Conservation (phyloP, 1,140 invertebrate species). For the Mactra quadrangularis region DNA sequence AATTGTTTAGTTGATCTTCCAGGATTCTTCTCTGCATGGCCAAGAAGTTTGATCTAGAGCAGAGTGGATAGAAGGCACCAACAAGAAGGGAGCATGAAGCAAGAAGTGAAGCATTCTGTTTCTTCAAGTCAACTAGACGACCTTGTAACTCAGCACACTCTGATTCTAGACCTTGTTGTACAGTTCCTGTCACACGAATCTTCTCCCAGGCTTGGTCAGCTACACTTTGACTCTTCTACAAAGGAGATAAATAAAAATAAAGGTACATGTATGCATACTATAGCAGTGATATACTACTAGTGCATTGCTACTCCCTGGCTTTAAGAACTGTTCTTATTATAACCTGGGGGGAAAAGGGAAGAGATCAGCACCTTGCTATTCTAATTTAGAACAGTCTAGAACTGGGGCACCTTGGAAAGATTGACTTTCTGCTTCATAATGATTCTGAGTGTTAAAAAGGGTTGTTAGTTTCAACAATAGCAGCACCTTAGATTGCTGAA, state of each 20-base stretch:
- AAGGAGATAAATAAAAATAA: slow-evolving; percentile 22
- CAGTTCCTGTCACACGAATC: slow-evolving; percentile 75
- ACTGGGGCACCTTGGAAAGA: no score
- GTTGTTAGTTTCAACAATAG: no score
- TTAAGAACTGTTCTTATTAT: no score
- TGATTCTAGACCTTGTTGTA: slow-evolving; percentile 78
- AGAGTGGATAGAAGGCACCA: slow-evolving; percentile 80
- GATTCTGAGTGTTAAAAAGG: no score
- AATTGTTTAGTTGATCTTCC: slow-evolving; percentile 75
- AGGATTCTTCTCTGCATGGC: slow-evolving; percentile 73
- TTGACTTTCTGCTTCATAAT: no score
- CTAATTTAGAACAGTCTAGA: no score
- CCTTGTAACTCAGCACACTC: slow-evolving; percentile 75
- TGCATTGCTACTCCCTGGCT: no score
- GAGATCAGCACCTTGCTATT: no score
- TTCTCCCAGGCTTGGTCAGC: slow-evolving; percentile 82
- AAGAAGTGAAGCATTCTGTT: slow-evolving; percentile 71
- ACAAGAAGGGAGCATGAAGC: slow-evolving; percentile 76
- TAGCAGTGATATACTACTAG: no score
- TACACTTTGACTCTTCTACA: slow-evolving; percentile 80
- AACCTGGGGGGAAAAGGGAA: no score
- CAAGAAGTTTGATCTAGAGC: slow-evolving; percentile 71
- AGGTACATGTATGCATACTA: no score
- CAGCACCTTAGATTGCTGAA: no score
- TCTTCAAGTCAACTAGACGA: slow-evolving; percentile 69